These are phyloP conservation scores for Sternotherus odoratus DNA, from an alignment of 2,797 vertebrate species.

Conservation along the genomic window DNA sequence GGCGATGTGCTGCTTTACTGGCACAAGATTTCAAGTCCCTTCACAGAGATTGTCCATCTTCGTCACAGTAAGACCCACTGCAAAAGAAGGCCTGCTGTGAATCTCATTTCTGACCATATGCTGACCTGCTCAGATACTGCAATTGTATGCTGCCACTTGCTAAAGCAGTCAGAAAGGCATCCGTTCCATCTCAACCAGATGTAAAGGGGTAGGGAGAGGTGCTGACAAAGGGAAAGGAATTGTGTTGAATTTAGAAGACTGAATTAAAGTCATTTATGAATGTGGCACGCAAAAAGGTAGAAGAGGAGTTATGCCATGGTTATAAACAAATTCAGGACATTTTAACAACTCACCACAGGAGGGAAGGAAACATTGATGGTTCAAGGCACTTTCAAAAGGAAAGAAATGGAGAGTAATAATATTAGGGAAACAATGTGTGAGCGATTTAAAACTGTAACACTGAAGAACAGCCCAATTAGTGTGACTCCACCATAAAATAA, in stretches of 20 bases:
- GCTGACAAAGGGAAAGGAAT: not conserved
- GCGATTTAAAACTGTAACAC: not conserved
- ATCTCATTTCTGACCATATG: constrained; percentile 65
- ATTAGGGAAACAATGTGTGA: not conserved
- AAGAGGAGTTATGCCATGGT: not conserved
- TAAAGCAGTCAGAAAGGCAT: not conserved
- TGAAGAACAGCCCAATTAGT: not conserved
- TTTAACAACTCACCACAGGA: not conserved
- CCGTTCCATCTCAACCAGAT: not conserved
- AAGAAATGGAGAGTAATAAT: not conserved
- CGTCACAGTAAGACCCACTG: constrained; percentile 38
- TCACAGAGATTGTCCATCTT: constrained; percentile 55
- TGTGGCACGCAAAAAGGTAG: not conserved
- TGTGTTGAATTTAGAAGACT: not conserved
- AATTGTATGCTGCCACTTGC: constrained; percentile 12
- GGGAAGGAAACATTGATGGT: not conserved
- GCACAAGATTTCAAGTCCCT: not conserved
- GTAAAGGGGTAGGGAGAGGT: not conserved
- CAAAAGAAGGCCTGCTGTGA: constrained; percentile 56
- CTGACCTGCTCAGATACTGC: constrained; percentile 55
- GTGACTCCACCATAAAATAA: not conserved
- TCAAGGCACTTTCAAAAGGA: constrained; percentile 7
- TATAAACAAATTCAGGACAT: not conserved
- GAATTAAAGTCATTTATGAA: not conserved
- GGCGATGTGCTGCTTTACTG: not conserved